Conservation (phyloP, 2,113 vertebrate genomes). For the Ornithorhynchus anatinus region DNA sequence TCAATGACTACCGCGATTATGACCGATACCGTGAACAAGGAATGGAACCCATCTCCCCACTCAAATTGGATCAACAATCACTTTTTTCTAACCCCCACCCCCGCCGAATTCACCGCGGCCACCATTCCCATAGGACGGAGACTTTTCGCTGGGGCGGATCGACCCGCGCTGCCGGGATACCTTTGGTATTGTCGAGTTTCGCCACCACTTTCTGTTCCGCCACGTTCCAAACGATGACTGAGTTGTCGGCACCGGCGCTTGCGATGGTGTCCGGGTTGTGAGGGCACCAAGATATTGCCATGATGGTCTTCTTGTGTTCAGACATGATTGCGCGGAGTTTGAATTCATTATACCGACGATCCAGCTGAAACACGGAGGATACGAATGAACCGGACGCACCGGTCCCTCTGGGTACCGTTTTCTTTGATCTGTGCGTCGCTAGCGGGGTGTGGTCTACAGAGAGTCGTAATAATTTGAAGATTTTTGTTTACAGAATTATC, state of each 20-base stretch:
- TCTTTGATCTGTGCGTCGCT: no score
- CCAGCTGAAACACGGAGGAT: conserved; percentile 74
- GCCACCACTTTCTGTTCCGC: conserved; percentile 89
- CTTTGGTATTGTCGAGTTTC: conserved; percentile 92
- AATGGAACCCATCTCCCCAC: no score
- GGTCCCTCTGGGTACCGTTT: no score
- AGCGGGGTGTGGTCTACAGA: no score
- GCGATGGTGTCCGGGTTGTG: conserved; percentile 91
- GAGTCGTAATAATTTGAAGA: no score
- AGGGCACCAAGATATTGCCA: conserved; percentile 95
- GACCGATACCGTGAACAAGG: no score
- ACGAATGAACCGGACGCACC: conserved; percentile 22
- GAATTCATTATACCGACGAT: conserved; percentile 94
- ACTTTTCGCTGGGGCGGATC: not conserved
- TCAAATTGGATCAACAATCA: not conserved
- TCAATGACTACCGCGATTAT: no score
- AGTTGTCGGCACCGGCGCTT: conserved; percentile 89
- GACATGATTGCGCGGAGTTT: conserved; percentile 95
- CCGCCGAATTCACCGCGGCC: no score
- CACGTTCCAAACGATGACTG: conserved; percentile 96
- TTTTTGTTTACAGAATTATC: no score
- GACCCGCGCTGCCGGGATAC: conserved; percentile 60
- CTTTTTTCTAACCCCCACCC: conserved; percentile 9
- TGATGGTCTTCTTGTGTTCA: conserved; percentile 98
- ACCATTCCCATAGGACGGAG: no score